phyloP scores from a whole-genome alignment of 2,888 invertebrate species.

The Cerceris rybyensis region DNA sequence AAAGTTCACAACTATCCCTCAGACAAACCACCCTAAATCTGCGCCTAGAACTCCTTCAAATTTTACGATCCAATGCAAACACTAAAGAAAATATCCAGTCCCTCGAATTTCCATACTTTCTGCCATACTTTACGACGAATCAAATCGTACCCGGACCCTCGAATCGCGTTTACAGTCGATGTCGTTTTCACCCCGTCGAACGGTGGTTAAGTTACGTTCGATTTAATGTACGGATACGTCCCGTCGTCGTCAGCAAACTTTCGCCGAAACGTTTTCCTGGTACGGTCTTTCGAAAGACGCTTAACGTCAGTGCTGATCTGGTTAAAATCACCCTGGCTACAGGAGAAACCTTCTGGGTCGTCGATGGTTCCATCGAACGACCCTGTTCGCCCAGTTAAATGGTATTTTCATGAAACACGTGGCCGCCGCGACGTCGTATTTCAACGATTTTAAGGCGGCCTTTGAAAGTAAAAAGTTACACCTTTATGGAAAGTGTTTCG shows the following conservation, averaged over 20 bases:
- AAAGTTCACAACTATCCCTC: too few relatives aligned
- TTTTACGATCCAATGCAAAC: too few relatives aligned
- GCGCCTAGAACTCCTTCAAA: too few relatives aligned
- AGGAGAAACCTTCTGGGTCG: neutral
- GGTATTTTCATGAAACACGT: neutral
- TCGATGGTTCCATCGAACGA: neutral
- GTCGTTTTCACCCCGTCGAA: neutral
- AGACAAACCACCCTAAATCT: too few relatives aligned
- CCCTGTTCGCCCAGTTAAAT: neutral
- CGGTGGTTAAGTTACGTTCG: constrained; percentile 5
- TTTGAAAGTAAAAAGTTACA: too few relatives aligned
- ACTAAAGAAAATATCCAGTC: too few relatives aligned
- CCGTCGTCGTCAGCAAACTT: constrained; percentile 3
- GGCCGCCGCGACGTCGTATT: neutral
- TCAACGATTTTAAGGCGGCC: neutral
- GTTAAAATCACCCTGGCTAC: neutral
- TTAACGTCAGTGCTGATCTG: constrained; percentile 6
- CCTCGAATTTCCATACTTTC: too few relatives aligned
- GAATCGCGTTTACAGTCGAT: constrained; percentile 7
- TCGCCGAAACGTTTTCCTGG: neutral
- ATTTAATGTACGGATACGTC: neutral
- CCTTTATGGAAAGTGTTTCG: too few relatives aligned
- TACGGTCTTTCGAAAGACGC: neutral
- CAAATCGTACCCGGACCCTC: neutral
- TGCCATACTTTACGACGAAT: too few relatives aligned